Base-by-base conservation (phyloP, 2,888 invertebrate genomes). In the Abrostola triplasia region DNA sequence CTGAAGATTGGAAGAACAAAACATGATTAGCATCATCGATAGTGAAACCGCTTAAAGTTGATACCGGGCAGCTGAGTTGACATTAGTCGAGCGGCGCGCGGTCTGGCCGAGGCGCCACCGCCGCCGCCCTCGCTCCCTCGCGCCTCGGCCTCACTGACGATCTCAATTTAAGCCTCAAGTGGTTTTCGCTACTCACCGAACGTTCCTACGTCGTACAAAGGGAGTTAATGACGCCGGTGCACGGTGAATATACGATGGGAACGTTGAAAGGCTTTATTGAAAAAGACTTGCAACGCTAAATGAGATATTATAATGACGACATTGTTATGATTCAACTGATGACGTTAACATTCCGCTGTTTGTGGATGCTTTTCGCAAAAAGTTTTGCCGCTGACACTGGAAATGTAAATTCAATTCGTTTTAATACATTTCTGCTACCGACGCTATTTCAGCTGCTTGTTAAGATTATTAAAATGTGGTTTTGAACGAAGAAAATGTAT, bases 111-210 rank as follows among this genome's bases (percentile, higher is more conserved):
- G 35, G 24, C 44, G 49, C 37, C 55, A 50, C 42, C 65, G 62
- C 57, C 61, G 62, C 54, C 53, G 59, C 40, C 41, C 53, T 24
- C 53, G 35, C 41, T 42, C 36, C 41, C 24, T 42, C 41, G 35
- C 53, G 44, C 55, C 70, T 70, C 76, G 80, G 84, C 64, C 85
- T 89, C 85, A 75, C 78, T 82, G 84, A 81, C 87, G 87, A 90
- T 92, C 91, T 92, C 88, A 90, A 92, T 91, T 90, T 89, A 89
- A 87, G 82, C 85, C 83, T 88, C 86, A 83, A 92, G 89, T 86
- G 89, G 87, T 90, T 90, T 89, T 88, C 84, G 86, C 88, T 88
- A 87, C 88, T 90, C 89, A 86, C 83, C 83, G 84, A 88, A 80
- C 79, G 84, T 82, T 84, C 84, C 74, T 83, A 77, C 79, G 72